Conservation (phyloP, 2,113 vertebrate genomes). For the Galeopterus variegatus region DNA sequence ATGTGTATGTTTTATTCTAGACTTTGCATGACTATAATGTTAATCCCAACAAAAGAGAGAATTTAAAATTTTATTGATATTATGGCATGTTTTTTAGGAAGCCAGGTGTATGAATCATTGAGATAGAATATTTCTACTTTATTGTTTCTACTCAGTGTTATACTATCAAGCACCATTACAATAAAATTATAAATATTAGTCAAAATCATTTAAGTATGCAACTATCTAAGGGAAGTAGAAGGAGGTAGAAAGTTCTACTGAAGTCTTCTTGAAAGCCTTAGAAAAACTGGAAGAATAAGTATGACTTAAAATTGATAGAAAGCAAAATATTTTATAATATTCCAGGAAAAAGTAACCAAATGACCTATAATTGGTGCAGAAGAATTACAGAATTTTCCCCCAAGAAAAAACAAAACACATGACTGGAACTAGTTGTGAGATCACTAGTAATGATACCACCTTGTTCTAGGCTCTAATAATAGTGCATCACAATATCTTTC, state of each 20-base stretch:
- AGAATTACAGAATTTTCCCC: neutral
- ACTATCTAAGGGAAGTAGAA: neutral
- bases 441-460: fast-evolving
- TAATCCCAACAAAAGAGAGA: slow-evolving; percentile 36
- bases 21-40: neutral
- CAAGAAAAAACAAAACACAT: neutral
- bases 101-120: slow-evolving; percentile 52
- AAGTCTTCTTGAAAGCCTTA: slow-evolving; percentile 38
- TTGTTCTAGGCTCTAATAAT: neutral
- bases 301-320: slow-evolving; percentile 47
- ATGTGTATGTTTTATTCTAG: neutral
- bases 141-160: slow-evolving; percentile 53
- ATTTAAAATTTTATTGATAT: slow-evolving; percentile 28
- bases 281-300: neutral
- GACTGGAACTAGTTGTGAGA: neutral
- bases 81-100: neutral
- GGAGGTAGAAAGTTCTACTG: neutral
- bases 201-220: slow-evolving; percentile 43
- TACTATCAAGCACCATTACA: slow-evolving; percentile 40
- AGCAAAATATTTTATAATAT: slow-evolving; percentile 4
- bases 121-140: slow-evolving; percentile 45
- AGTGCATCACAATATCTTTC: neutral
- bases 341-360: slow-evolving; percentile 18
- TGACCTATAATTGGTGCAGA: neutral
- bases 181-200: slow-evolving; percentile 50